Percentiles rank a stretch among this genome's conserved stretches.
Evolutionary conservation across 2,888 invertebrate genomes (phyloP).

Genomic region (Mimas tiliae): DNA sequence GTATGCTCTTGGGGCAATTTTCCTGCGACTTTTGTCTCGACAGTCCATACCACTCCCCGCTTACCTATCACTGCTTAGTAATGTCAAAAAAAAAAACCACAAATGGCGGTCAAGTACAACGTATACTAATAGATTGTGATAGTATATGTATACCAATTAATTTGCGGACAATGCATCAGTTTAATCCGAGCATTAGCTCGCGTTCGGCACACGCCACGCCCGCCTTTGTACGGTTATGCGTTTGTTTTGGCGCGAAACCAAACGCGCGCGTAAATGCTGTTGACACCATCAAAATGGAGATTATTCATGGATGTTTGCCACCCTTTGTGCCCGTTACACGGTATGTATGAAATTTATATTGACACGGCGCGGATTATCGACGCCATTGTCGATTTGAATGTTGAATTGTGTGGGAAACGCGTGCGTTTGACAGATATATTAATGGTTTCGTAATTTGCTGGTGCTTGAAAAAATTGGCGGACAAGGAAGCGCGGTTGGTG

Average conservation of each 20-base stretch:
- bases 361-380: slow-evolving; percentile 78
- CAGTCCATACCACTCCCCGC: too few relatives aligned
- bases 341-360: slow-evolving; percentile 81
- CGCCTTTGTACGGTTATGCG: slow-evolving; percentile 71
- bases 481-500: slow-evolving; percentile 36
- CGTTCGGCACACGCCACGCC: slow-evolving; percentile 45
- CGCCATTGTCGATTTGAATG: slow-evolving; percentile 70
- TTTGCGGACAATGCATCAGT: slow-evolving; percentile 65
- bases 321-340: slow-evolving; percentile 72
- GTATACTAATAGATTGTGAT: not conserved
- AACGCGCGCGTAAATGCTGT: slow-evolving; percentile 69
- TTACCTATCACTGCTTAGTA: too few relatives aligned
- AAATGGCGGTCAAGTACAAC: too few relatives aligned
- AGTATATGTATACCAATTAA: slow-evolving; percentile 60
- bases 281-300: slow-evolving; percentile 81
- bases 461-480: slow-evolving; percentile 52
- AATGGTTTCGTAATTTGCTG: slow-evolving; percentile 57
- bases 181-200: slow-evolving; percentile 65
- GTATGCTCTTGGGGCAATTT: too few relatives aligned
- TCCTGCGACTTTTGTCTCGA: too few relatives aligned
- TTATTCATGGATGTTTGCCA: slow-evolving; percentile 81
- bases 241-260: slow-evolving; percentile 74
- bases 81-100: too few relatives aligned
- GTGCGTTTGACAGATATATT: slow-evolving; percentile 75
- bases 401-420: slow-evolving; percentile 64